Conservation (phyloP, 2,797 vertebrate genomes). For the Xerus rutilus region DNA sequence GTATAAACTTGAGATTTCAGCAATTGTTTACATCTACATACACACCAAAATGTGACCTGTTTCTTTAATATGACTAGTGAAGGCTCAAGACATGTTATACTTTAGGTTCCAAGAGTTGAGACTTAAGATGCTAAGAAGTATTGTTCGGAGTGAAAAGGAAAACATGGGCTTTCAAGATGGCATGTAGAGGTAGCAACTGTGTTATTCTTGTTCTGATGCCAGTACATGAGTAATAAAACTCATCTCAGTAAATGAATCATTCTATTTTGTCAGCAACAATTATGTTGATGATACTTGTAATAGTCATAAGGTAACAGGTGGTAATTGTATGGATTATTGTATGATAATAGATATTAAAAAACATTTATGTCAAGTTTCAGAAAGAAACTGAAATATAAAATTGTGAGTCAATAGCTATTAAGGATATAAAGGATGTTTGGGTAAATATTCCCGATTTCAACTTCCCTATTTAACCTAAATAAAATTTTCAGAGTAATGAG, state of each 20-base stretch:
- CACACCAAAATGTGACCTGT: background rate
- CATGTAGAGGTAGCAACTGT: background rate
- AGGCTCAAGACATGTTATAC: background rate
- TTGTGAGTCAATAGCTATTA: background rate
- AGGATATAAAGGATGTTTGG: background rate
- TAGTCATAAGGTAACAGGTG: constrained; percentile 23
- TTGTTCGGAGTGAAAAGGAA: constrained; percentile 1
- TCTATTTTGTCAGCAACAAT: constrained; percentile 43
- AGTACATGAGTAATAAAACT: background rate
- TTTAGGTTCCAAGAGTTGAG: constrained; percentile 15
- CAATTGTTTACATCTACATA: background rate
- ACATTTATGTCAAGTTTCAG: constrained; percentile 51
- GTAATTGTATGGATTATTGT: background rate
- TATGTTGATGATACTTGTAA: background rate
- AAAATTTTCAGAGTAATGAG: constrained; percentile 45
- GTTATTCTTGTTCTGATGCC: background rate
- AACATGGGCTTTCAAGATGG: background rate
- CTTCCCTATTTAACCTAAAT: background rate
- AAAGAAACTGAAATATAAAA: constrained; percentile 41
- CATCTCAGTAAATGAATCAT: constrained; percentile 29
- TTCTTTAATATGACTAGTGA: background rate
- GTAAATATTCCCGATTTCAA: background rate
- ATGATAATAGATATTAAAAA: constrained; percentile 39
- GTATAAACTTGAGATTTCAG: constrained; percentile 12
- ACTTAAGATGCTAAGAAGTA: background rate